Evolutionary conservation across 2,888 invertebrate species (phyloP).

Genomic region (Phlogophora meticulosa): DNA sequence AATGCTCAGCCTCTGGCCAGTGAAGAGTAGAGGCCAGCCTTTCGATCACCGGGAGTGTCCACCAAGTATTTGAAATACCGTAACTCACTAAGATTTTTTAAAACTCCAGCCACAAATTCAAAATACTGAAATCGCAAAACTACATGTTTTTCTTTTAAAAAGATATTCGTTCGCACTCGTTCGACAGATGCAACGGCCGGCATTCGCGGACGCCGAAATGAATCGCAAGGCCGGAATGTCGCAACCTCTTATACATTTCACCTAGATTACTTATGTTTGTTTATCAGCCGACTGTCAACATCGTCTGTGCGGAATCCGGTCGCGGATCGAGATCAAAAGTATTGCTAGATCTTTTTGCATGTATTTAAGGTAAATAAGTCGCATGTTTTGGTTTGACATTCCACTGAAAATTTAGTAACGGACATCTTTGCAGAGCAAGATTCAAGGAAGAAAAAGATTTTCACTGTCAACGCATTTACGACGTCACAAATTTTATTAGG

Average conservation of each 20-base stretch:
- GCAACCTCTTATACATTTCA: conserved; percentile 66
- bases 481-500: too few species aligned
- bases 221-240: conserved; percentile 69
- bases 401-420: not conserved
- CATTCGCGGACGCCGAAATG: conserved; percentile 66
- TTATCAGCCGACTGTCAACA: conserved; percentile 54
- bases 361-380: not conserved
- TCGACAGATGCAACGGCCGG: conserved; percentile 54
- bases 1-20: too few species aligned
- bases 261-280: conserved; percentile 57
- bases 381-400: conserved; percentile 5
- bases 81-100: too few species aligned
- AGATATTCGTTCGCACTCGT: conserved; percentile 22
- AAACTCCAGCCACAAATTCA: too few species aligned
- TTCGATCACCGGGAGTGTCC: too few species aligned
- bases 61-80: too few species aligned
- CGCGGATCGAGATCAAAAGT: conserved; percentile 33
- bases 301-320: conserved; percentile 59
- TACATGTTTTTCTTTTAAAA: conserved; percentile 3
- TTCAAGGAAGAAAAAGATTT: too few species aligned
- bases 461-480: too few species aligned
- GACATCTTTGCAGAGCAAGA: too few species aligned
- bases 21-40: too few species aligned
- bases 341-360: conserved; percentile 5
- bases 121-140: not conserved